Evolutionary conservation across 2,113 vertebrate genomes (phyloP).

Genomic region (Passer domesticus): DNA sequence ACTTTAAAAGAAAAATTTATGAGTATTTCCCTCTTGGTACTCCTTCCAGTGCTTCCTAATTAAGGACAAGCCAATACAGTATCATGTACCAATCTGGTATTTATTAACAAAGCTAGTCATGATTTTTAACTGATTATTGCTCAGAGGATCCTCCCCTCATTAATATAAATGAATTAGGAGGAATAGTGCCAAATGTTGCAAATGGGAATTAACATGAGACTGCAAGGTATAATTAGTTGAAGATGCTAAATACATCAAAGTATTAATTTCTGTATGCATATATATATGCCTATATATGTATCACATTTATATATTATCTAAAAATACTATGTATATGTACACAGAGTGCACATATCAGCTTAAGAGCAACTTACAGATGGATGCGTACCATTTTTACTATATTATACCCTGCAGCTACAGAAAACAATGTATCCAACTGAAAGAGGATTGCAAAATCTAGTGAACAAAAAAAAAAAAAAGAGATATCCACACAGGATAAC

Average conservation of each 20-base stretch:
- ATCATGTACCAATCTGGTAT: slow-evolving; percentile 65
- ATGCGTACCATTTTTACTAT: background rate
- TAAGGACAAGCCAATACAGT: slow-evolving; percentile 62
- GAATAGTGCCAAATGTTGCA: slow-evolving; percentile 67
- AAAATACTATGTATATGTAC: slow-evolving; percentile 16
- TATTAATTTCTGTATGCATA: slow-evolving; percentile 42
- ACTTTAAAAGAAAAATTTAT: slow-evolving; percentile 63
- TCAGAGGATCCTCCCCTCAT: slow-evolving; percentile 69
- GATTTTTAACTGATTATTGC: slow-evolving; percentile 72
- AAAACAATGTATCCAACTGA: background rate
- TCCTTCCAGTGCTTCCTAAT: slow-evolving; percentile 62
- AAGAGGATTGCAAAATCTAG: background rate
- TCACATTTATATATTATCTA: background rate
- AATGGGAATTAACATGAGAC: slow-evolving; percentile 64
- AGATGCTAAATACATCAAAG: slow-evolving; percentile 69
- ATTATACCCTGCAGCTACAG: background rate
- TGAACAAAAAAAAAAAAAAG: background rate
- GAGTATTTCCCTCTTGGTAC: slow-evolving; percentile 56
- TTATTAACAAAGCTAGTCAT: slow-evolving; percentile 71
- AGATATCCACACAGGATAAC: background rate
- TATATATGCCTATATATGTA: background rate
- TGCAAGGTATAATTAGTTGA: slow-evolving; percentile 66
- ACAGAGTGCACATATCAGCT: background rate
- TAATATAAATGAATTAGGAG: slow-evolving; percentile 72
- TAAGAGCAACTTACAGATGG: slow-evolving; percentile 10